Conservation (phyloP, 2,113 vertebrate genomes). For the Gambusia affinis region DNA sequence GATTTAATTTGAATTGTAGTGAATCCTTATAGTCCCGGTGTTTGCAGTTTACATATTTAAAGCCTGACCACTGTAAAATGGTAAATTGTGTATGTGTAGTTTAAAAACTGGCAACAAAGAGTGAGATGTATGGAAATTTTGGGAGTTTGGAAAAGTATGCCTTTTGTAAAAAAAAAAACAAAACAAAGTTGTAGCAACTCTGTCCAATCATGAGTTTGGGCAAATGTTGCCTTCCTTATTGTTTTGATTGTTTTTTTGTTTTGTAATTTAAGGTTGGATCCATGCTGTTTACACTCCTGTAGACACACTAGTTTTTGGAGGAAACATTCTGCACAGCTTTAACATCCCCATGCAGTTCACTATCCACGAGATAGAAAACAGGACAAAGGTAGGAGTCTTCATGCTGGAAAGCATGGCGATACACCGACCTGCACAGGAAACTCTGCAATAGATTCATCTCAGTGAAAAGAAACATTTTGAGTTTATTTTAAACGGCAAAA, state of each 20-base stretch:
- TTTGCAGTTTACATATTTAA: too few relatives aligned
- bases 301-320: conserved; percentile 96
- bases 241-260: conserved; percentile 5
- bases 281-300: conserved; percentile 96
- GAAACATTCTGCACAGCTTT: conserved; percentile 98
- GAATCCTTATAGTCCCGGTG: too few relatives aligned
- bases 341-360: conserved; percentile 99
- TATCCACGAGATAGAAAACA: conserved; percentile 96
- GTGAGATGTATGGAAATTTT: too few relatives aligned
- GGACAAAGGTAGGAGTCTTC: conserved; percentile 90
- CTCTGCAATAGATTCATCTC: conserved; percentile 11
- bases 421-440: conserved; percentile 14
- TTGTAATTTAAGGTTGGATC: conserved; percentile 88
- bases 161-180: too few relatives aligned
- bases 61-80: too few relatives aligned
- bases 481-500: neutral
- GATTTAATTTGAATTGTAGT: neutral
- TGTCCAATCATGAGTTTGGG: neutral
- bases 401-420: neutral
- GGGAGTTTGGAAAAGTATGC: too few relatives aligned
- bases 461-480: neutral
- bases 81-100: too few relatives aligned
- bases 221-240: neutral
- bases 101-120: too few relatives aligned
- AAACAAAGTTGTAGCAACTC: too few relatives aligned